Percentiles rank a stretch among this genome's conserved stretches.
Conservation (phyloP, 2,888 invertebrate species). For the Kuschelorhynchus macadamiae region DNA sequence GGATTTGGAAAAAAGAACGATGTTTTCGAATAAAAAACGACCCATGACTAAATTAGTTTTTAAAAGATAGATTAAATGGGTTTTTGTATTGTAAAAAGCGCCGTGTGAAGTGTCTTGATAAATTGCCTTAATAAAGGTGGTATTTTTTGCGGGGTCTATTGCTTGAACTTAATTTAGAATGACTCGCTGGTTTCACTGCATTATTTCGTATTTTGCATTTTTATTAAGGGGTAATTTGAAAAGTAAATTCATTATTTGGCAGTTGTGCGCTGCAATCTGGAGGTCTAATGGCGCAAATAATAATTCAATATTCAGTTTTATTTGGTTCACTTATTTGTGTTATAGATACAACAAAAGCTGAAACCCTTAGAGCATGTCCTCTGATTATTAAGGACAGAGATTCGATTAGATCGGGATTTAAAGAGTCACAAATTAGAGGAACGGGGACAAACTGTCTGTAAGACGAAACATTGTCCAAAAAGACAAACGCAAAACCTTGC, state of each 20-base stretch:
- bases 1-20: slow-evolving; percentile 42
- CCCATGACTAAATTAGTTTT: slow-evolving; percentile 50
- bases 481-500: too few relatives aligned
- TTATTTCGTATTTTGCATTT: slow-evolving; percentile 31
- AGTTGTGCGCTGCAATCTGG: neutral
- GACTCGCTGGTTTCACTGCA: slow-evolving; percentile 28
- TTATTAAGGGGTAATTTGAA: slow-evolving; percentile 9
- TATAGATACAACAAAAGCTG: too few relatives aligned
- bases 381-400: too few relatives aligned
- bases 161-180: slow-evolving; percentile 32
- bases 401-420: too few relatives aligned
- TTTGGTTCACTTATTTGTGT: too few relatives aligned
- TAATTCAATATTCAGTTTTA: too few relatives aligned
- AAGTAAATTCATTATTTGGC: slow-evolving; percentile 7
- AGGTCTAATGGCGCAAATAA: too few relatives aligned
- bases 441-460: too few relatives aligned
- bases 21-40: slow-evolving; percentile 42
- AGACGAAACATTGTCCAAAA: too few relatives aligned
- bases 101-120: slow-evolving; percentile 48
- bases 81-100: slow-evolving; percentile 45
- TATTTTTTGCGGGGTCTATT: slow-evolving; percentile 36
- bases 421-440: too few relatives aligned
- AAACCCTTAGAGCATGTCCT: too few relatives aligned
- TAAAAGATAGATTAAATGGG: slow-evolving; percentile 50
- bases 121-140: slow-evolving; percentile 44